Base-by-base conservation (phyloP, 2,797 vertebrate genomes). In the Poeciliopsis presidionis region DNA sequence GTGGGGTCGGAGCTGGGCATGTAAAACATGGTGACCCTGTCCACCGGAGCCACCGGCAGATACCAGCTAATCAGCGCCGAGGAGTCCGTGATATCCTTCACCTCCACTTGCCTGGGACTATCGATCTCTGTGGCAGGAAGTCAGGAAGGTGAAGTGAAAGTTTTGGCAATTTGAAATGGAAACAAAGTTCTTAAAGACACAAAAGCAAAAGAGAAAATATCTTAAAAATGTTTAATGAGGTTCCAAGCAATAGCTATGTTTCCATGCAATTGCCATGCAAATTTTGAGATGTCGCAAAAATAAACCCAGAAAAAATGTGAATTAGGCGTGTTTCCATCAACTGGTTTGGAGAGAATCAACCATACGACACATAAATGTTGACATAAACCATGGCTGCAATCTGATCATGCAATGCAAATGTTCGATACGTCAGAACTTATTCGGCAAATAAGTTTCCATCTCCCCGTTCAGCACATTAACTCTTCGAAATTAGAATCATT, bases 21-120 rank as follows among this genome's bases (percentile, higher is more conserved):
- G 61, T 97, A 99, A 0, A 92, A 94, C 79, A 99, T 90, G 55
- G 95, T 95, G 2, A 98, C 80, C 16, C 89, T 87, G 2, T 98
- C 97, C 0, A 96, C 92, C 20, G 96, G 94, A 33, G 96, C 96
- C 89, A 96, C 81, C 0, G 98, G 97, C 78, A 95, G 96, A 83
- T 93, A 94, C 98, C 98, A 99, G 0, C 96, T 95, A 88, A 99
- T 91, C 43, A 98, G 94, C 0, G 97, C 97, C 0, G 97, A 97
- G 69, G 96, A 96, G 91, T 98, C 97, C 0, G 97, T 97, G 76
- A 99, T 93, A 0, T 98, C 97, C 75, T 93, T 96, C 55, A 96
- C 96, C 79, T 97, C 96, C 0, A 97, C 88, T 81, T 97, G 96
- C 76, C 90, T 95, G 3, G 98, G 98, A 6, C 96, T 94, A 33